Percentiles rank a stretch among this genome's conserved stretches.
Conservation (phyloP, 2,113 vertebrate genomes). For the Romanogobio albipinnatus region DNA sequence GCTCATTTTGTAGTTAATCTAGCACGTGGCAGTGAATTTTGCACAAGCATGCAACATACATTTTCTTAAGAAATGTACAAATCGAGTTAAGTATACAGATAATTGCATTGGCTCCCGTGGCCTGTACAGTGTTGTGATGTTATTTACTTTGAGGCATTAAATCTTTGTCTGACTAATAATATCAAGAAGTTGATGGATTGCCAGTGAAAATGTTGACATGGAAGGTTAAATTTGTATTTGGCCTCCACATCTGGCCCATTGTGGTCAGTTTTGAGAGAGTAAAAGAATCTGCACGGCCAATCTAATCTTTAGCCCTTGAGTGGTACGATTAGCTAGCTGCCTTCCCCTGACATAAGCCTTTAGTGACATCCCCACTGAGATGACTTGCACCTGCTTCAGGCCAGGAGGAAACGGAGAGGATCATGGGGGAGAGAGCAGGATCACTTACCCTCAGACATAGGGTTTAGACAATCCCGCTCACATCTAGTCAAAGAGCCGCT, state of each 20-base stretch:
- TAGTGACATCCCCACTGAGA: conserved; percentile 55
- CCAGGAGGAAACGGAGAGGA: conserved; percentile 34
- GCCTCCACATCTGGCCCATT: conserved; percentile 66
- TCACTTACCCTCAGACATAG: conserved; percentile 42
- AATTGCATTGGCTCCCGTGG: background rate
- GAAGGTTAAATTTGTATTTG: conserved; percentile 69
- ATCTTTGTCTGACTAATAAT: conserved; percentile 59
- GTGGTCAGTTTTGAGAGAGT: conserved; percentile 64
- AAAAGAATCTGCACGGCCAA: conserved; percentile 60
- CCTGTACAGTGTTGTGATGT: background rate
- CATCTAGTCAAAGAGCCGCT: conserved; percentile 17
- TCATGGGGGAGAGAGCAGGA: conserved; percentile 32
- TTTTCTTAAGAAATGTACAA: background rate
- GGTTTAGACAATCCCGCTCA: conserved; percentile 40
- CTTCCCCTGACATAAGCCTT: conserved; percentile 61
- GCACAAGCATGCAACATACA: background rate
- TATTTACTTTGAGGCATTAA: conserved; percentile 36
- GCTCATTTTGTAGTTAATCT: background rate
- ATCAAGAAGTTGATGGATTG: conserved; percentile 64
- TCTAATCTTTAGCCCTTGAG: conserved; percentile 58
- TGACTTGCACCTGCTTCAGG: conserved; percentile 51
- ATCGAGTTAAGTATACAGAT: background rate
- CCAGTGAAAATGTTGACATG: conserved; percentile 59
- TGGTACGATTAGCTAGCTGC: conserved; percentile 57
- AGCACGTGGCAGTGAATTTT: background rate